Evolutionary conservation across 2,113 vertebrate genomes (phyloP).

Genomic region (Peucedramus taeniatus): DNA sequence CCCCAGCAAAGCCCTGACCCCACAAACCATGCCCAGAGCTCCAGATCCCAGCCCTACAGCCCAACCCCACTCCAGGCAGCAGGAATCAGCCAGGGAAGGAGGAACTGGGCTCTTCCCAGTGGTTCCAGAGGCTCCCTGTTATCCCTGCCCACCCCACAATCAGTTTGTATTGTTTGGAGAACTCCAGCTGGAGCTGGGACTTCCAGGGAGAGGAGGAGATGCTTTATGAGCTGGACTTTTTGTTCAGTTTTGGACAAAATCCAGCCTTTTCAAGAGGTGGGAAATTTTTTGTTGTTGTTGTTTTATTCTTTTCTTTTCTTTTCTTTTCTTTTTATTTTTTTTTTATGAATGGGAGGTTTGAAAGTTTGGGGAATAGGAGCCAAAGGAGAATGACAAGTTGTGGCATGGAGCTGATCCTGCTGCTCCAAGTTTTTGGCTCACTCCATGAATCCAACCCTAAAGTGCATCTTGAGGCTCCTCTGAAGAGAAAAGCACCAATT

Average conservation of each 20-base stretch:
- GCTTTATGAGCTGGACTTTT: not conserved
- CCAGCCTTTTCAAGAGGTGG: not conserved
- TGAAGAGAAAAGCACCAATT: not conserved
- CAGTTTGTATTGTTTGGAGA: not conserved
- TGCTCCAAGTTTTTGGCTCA: not conserved
- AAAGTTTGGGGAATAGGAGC: not conserved
- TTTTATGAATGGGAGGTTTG: not conserved
- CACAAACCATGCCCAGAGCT: not conserved
- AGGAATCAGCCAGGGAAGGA: rapidly evolving
- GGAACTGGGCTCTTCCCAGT: not conserved
- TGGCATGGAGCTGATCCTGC: not conserved
- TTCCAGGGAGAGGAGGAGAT: not conserved
- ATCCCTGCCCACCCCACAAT: not conserved
- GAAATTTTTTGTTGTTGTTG: not conserved
- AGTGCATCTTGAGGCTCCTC: not conserved
- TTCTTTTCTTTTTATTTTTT: not conserved
- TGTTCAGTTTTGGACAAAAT: not conserved
- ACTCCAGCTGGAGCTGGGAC: not conserved
- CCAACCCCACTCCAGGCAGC: rapidly evolving
- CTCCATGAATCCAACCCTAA: not conserved
- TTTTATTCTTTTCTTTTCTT: not conserved
- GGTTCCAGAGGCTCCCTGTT: not conserved
- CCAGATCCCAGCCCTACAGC: not conserved
- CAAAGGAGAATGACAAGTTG: not conserved
- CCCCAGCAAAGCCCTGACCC: not conserved